Evolutionary conservation across 2,113 vertebrate species (phyloP).

Genomic region (Microcebus tavaratra): DNA sequence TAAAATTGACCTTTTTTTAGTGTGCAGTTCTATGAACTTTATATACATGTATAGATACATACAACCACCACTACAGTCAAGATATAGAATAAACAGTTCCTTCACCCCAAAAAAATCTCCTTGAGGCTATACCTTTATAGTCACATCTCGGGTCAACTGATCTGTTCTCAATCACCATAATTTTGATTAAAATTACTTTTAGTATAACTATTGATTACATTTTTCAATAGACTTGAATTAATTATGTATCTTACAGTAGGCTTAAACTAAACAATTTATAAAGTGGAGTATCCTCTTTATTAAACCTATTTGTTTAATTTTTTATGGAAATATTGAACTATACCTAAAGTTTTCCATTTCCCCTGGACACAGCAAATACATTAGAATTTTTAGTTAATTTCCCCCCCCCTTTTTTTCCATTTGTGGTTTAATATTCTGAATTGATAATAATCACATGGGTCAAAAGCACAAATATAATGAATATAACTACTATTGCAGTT

Average conservation of each 20-base stretch:
- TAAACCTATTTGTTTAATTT: neutral
- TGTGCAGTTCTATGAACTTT: constrained; percentile 13
- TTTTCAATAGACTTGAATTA: constrained; percentile 25
- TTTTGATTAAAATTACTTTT: constrained; percentile 29
- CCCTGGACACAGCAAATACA: neutral
- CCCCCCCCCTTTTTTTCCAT: neutral
- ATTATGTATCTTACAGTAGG: neutral
- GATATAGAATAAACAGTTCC: neutral
- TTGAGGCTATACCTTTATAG: neutral
- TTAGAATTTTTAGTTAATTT: neutral
- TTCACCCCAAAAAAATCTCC: neutral
- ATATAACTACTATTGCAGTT: neutral
- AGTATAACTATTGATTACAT: neutral
- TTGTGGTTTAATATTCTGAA: neutral
- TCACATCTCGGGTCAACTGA: neutral
- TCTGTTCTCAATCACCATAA: neutral
- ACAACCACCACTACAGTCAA: neutral
- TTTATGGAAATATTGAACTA: neutral
- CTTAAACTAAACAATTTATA: neutral
- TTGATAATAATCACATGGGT: constrained; percentile 26
- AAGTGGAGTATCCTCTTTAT: neutral
- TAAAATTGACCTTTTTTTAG: neutral
- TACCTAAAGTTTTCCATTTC: neutral
- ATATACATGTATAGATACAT: neutral
- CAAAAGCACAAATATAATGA: neutral